Base-by-base conservation (phyloP, 1,140 invertebrate genomes). In the Drosophila simulans region DNA sequence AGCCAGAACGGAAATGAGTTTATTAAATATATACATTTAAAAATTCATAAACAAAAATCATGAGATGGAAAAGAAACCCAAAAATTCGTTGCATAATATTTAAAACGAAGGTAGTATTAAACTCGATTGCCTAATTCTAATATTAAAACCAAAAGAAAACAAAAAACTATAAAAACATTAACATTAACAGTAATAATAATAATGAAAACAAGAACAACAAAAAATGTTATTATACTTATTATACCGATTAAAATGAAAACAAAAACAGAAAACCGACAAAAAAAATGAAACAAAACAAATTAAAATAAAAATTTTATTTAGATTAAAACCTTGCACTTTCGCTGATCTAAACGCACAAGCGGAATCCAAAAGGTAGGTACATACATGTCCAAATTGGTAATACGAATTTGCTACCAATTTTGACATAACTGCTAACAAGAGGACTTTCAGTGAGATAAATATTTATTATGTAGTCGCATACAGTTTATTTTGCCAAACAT, bases 261-360 rank as follows among this genome's bases (percentile, higher is more conserved):
- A 80, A 85, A 82, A 79, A 74, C 51, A 73, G 70, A 86, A 82
- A 88, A 86, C 75, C 63, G 66, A 84, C 80, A 90, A 91, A 89
- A 91, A 91, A 91, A 91, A 91, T 66, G 73, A 76, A 84, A 84
- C 68, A 85, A 85, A 85, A 86, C 83, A 91, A 91, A 90, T 88
- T 84, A 91, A 91, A 91, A 91, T 91, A 91, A 91, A 91, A 91
- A 91, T 91, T 91, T 91, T 91, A 91, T 91, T 91, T 91, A 91
- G 90, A 91, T 90, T 91, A 91, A 73, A 77, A 57, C 42, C n/a
- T 75, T 81, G 79, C 75, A 81, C 74, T 78, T 59, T 78, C 45
- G 37, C 51, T 54, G 37, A 46, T 48, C 42, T 42, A 34, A 27
- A 17, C 27, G 20, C 55, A 59, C 5, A 35, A 43, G 15, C 3